Conservation (phyloP, 2,113 vertebrate genomes). For the Ivindomyrus marchei region DNA sequence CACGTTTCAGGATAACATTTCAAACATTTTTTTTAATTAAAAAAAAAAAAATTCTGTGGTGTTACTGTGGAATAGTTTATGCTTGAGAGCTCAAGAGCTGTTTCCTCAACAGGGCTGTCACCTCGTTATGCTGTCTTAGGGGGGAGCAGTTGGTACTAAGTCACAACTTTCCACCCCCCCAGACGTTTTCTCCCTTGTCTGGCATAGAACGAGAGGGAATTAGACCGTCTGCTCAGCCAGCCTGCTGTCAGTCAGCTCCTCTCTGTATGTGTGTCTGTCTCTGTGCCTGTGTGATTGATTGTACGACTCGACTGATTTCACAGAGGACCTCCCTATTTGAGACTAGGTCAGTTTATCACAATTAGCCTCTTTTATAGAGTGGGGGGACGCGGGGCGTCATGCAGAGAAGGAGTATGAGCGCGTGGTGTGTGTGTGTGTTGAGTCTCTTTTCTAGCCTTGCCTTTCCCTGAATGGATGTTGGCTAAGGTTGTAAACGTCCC, state of each 20-base stretch:
- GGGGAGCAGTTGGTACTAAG: not conserved
- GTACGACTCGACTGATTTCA: not conserved
- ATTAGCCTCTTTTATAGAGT: not conserved
- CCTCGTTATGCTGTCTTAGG: not conserved
- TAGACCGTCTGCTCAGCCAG: not conserved
- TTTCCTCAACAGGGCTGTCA: not conserved
- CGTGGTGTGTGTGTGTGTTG: not conserved
- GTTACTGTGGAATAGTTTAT: not conserved
- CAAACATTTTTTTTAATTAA: not conserved
- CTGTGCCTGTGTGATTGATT: not conserved
- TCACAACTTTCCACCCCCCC: not conserved
- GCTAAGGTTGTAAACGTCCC: not conserved
- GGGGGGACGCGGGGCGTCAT: not conserved
- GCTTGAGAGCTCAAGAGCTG: not conserved
- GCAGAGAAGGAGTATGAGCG: not conserved
- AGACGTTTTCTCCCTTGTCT: not conserved
- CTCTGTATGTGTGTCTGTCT: not conserved
- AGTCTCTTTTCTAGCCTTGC: not conserved
- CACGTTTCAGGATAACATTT: not conserved
- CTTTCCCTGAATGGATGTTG: not conserved
- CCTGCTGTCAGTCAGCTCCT: not conserved
- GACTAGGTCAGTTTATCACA: constrained; percentile 1
- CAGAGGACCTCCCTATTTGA: not conserved
- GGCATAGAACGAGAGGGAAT: not conserved
- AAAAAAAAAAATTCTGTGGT: not conserved